Base-by-base conservation (phyloP, 1,140 invertebrate species). In the Drosophila sucinea region DNA sequence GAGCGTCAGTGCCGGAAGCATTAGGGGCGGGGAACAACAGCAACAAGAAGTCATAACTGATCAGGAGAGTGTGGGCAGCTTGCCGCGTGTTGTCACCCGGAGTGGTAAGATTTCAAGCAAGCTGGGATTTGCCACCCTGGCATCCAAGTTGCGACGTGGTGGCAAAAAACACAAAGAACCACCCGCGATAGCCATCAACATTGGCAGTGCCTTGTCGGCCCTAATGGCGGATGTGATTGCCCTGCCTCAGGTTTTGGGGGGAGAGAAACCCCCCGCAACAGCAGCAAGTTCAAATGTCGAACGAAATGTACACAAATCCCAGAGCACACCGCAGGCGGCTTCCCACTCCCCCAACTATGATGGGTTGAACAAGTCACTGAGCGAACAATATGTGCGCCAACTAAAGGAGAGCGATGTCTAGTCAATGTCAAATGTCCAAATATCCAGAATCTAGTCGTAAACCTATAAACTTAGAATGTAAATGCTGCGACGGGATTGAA, bases 1-100 rank as follows among this genome's bases (percentile, higher is more conserved):
- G 79, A 96, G 95, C 29, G 94, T 95, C 1, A 96, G 95, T 73
- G 95, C 94, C 0, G 95, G 95, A 8, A 96, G 96, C 94, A 95
- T 96, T 55, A 60, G 78, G 0, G 78, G 78, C 8, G 71, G 35
- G 41, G 33, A 54, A n/a, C 61, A 60, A 11, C 72, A 71, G 7
- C 71, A 41, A 23, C 80, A 58, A 1, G 73, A 68, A 58, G 56
- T 51, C 41, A 75, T 75, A 4, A 90, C 75, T 8, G 86, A 90
- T 67, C 79, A 91, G 70, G 93, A 91, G 10, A 93, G 89, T 29
- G 70, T 80, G 5, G 73, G 83, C 11, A 91, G 89, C 4, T 60
- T 92, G 57, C 90, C 91, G 10, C 71, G 81, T 33, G 38, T 73
- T 8, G 87, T 90, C 23, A 92, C 74, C 27, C 83, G 90, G 27